phyloP scores from a whole-genome alignment of 2,888 invertebrate genomes.

The Muscina levida region DNA sequence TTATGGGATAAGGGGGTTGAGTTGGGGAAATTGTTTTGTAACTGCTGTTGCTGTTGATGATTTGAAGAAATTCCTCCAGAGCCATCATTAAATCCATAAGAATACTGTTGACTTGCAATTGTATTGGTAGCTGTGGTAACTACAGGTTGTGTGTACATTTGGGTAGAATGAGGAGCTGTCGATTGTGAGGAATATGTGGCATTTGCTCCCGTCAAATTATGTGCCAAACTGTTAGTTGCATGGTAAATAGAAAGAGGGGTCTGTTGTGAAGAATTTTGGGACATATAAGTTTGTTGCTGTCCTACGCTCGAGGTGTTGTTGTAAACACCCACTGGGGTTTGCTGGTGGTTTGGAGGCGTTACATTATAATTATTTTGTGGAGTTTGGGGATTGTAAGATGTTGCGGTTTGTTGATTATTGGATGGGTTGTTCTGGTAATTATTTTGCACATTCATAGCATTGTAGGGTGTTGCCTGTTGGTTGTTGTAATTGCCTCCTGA shows the following conservation, averaged over 20 bases:
- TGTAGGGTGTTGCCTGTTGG: too few relatives aligned
- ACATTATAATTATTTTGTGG: conserved; percentile 9
- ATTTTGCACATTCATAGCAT: not conserved
- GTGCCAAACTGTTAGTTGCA: conserved; percentile 2
- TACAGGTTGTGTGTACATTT: conserved; percentile 47
- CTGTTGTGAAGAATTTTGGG: conserved; percentile 37
- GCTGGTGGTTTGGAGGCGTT: not conserved
- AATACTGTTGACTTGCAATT: conserved; percentile 40
- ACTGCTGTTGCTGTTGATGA: conserved; percentile 41
- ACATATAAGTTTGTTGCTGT: conserved; percentile 28
- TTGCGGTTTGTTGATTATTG: too few relatives aligned
- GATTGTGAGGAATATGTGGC: conserved; percentile 27
- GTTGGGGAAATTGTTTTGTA: conserved; percentile 40
- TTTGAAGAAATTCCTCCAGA: conserved; percentile 27
- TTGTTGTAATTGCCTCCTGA: not conserved
- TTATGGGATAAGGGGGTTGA: not conserved
- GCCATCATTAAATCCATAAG: conserved; percentile 52
- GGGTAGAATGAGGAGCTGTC: conserved; percentile 26
- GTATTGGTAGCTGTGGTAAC: conserved; percentile 36
- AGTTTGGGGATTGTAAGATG: too few relatives aligned
- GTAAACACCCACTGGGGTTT: not conserved
- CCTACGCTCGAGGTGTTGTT: not conserved
- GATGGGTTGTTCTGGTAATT: not conserved
- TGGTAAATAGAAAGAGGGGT: not conserved
- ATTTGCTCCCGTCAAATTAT: conserved; percentile 9